Evolutionary conservation across 2,113 vertebrate genomes (phyloP), one percentile per base, ranked within the genome.

Genomic region (Pteruthius melanotis): DNA sequence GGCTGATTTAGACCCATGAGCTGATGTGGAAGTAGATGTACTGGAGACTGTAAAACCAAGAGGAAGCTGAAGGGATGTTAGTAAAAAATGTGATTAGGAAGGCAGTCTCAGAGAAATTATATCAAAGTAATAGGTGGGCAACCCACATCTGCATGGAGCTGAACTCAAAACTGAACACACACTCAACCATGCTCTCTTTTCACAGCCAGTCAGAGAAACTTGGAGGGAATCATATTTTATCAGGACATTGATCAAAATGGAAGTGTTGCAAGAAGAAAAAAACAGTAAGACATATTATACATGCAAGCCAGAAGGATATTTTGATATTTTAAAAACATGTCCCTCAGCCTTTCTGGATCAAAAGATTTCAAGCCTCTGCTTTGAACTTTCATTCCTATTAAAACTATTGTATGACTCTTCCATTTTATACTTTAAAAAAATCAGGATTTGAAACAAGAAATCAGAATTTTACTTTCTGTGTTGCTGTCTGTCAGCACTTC

Each of bases 401-500:
- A 63, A 85, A 82, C 27, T 87, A 87, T 31, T 74, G 7, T 40
- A 15, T 9, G 22, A 81, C 14, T 53, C 57, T 54, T 40, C 39
- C 57, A 20, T 57, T 75, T 83, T 31, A 54, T 15, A 66, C 19
- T 61, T 83, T 1, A 24, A 68, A 87, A 59, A 39, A 61, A 52
- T 39, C 31, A 69, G 54, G 6, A 77, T 70, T 78, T 91, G 47
- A 77, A 92, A 69, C 40, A 53, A 75, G 52, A 75, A 94, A 90
- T 57, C 35, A 49, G 27, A 76, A 56, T 83, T 71, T 69, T 52
- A 24, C 35, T 79, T 84, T 81, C 60, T 68, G 7, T 45, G 31
- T 44, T 74, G 50, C 77, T 90, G 61, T 56, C 76, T 68, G 37
- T 64, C 79, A 92, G 57, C 18, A 68, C 30, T 54, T 63, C 42